Conservation (phyloP, 2,113 vertebrate genomes). For the Hoplias malabaricus region DNA sequence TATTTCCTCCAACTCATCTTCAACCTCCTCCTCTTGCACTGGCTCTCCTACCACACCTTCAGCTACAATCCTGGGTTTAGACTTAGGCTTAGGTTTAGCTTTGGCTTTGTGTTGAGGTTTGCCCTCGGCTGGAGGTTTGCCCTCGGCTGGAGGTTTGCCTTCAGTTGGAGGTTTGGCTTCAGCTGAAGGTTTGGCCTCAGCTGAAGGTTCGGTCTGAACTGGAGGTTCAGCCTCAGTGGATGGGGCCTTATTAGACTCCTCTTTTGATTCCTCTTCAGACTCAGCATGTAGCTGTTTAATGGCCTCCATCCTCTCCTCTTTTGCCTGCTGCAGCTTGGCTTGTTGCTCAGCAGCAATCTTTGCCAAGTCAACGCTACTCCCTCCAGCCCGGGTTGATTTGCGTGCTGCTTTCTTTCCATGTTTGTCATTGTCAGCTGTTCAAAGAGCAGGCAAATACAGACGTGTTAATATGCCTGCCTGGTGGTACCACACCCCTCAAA, state of each 20-base stretch:
- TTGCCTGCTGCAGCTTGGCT: slow-evolving; percentile 60
- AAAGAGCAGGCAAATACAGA: slow-evolving; percentile 25
- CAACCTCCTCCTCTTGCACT: neutral
- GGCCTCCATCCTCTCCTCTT: slow-evolving; percentile 52
- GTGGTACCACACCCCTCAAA: neutral
- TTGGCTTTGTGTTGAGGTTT: neutral
- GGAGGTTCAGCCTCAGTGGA: neutral
- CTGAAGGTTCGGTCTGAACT: slow-evolving; percentile 9
- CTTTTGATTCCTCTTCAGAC: too few relatives aligned
- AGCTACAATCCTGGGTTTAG: neutral
- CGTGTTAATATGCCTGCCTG: slow-evolving; percentile 31
- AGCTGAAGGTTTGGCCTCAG: slow-evolving; percentile 8
- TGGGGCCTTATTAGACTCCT: slow-evolving; percentile 17
- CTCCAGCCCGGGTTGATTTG: slow-evolving; percentile 70
- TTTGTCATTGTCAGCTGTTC: slow-evolving; percentile 63
- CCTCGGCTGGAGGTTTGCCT: slow-evolving; percentile 11
- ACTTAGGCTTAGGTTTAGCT: slow-evolving; percentile 12
- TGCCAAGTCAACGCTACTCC: slow-evolving; percentile 59
- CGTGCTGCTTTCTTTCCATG: slow-evolving; percentile 68
- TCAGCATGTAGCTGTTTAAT: slow-evolving; percentile 50
- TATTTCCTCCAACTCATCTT: neutral
- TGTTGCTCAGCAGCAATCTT: slow-evolving; percentile 66
- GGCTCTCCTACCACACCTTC: neutral
- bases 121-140: slow-evolving; percentile 16
- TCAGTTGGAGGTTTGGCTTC: slow-evolving; percentile 3